phyloP scores from a whole-genome alignment of 1,140 invertebrate genomes.

The Apolygus lucorum region DNA sequence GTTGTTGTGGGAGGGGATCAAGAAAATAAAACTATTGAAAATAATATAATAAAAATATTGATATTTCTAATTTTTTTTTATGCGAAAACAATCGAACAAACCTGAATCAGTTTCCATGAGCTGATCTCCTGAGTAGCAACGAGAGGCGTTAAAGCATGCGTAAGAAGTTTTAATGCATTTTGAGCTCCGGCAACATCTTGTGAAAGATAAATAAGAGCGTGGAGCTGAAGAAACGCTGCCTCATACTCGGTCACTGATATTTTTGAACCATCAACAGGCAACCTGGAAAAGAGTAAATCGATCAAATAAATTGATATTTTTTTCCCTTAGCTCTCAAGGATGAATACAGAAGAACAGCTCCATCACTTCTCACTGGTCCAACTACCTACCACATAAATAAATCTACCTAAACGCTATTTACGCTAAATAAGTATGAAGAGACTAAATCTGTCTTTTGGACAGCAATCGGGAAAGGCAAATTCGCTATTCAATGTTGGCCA shows the following conservation, averaged over 20 bases:
- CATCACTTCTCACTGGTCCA: too few species aligned
- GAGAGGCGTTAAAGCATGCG: slow-evolving; percentile 59
- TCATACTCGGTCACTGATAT: slow-evolving; percentile 59
- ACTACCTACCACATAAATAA: too few species aligned
- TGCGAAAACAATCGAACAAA: slow-evolving; percentile 31
- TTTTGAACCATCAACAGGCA: slow-evolving; percentile 31
- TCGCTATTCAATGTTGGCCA: too few species aligned
- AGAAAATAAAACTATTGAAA: too few species aligned
- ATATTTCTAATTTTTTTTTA: background rate
- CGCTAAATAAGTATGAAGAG: too few species aligned
- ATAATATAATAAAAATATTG: slow-evolving; percentile 7
- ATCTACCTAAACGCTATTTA: too few species aligned
- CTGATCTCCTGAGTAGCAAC: slow-evolving; percentile 69
- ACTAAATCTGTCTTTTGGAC: too few species aligned
- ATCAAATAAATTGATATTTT: background rate
- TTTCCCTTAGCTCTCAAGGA: background rate
- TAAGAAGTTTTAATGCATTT: slow-evolving; percentile 50
- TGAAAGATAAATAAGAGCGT: slow-evolving; percentile 51
- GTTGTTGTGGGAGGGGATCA: too few species aligned
- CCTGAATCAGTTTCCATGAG: slow-evolving; percentile 58
- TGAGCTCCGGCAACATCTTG: slow-evolving; percentile 50
- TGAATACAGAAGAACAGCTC: too few species aligned
- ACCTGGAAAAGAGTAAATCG: slow-evolving; percentile 9
- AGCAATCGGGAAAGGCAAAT: too few species aligned
- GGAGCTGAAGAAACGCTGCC: slow-evolving; percentile 56